Base-by-base conservation (phyloP, 1,140 invertebrate genomes). In the Ostrea edulis region DNA sequence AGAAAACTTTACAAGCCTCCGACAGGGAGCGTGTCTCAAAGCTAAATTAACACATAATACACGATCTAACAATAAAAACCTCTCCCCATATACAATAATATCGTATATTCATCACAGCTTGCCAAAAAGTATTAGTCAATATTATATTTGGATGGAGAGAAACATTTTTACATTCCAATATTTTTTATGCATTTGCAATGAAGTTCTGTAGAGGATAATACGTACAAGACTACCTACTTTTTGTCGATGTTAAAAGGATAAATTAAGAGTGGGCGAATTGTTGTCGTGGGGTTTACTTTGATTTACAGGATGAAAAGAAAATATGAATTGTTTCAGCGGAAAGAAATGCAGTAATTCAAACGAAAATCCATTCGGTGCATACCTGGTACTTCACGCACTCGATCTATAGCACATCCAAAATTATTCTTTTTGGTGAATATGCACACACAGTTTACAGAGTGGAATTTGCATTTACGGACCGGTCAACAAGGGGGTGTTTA, bases 1-100 rank as follows among this genome's bases (percentile, higher is more conserved):
- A 77, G 68, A 29, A 14, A 77, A 77, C 29, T 77, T 77, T 25
- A 77, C 68, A 77, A 77, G 68, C 14, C 68, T 12, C 68, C 25
- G 68, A 77, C 68, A 77, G 68, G 68, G 68, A 77, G 29, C 25
- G 68, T 77, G 68, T 25, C 68, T 44, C 11, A 77, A 77, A 35
- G 68, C 25, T 77, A 77, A 77, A 44, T 77, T 77, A 77, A 77
- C 68, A 77, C 68, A 77, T 77, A 77, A 77, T 77, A 35, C 68
- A 25, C 68, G 25, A 8, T 29, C 68, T 77, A 77, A 77, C 68
- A 77, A 77, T 77, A 77, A 77, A 77, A 77, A 35, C 68, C 68
- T 77, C 68, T 25, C 25, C n/a, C 25, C 68, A 77, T 77, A 25
- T 25, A 77, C 68, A 25, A 29, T 77, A 77, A 77, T 29, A 29